Base-by-base conservation (phyloP, 2,113 vertebrate genomes). In the Galeopterus variegatus region DNA sequence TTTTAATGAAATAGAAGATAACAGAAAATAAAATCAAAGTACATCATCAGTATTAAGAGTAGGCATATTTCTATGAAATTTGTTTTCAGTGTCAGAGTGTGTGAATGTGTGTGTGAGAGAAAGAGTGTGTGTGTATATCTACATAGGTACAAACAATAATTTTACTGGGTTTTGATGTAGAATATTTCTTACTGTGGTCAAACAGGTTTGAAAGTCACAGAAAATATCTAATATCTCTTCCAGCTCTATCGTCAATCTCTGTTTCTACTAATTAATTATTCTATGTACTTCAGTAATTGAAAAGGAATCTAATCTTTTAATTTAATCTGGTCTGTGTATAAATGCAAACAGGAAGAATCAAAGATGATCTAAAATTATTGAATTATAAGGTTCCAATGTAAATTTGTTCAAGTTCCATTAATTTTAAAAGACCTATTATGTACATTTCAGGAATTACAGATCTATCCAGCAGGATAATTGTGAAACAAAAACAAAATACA, bases 301-400 rank as follows among this genome's bases (percentile, higher is more conserved):
- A 70, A 94, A 92, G 80, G 45, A 82, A 88, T 31, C 67, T 84
- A 67, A 76, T 75, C 58, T 84, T 93, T 88, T 65, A 75, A 88
- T 88, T 88, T 87, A 87, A 77, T 58, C 52, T 62, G 48, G 41
- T 11, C n/a, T 64, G 6, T n/a, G 4, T 45, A 56, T 69, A 24
- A 80, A 94, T 79, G 45, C 82, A 86, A 67, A 89, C 6, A 48
- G 31, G 24, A 88, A 83, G 45, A 82, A 60, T 75, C 19, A 85
- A 86, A 82, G 36, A 67, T 21, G 12, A 90, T 6, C 18, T 72
- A 54, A 82, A 52, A 73, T 10, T 85, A 56, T 79, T 77, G 17
- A 75, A 41, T 72, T 92, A n/a, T 26, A 50, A 67, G 45, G 24
- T 82, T 95, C 67, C 18, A 56, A 15, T 12, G 10, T 65, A 75